Base-by-base conservation (phyloP, 1,140 invertebrate genomes). In the Neodiprion virginianus region DNA sequence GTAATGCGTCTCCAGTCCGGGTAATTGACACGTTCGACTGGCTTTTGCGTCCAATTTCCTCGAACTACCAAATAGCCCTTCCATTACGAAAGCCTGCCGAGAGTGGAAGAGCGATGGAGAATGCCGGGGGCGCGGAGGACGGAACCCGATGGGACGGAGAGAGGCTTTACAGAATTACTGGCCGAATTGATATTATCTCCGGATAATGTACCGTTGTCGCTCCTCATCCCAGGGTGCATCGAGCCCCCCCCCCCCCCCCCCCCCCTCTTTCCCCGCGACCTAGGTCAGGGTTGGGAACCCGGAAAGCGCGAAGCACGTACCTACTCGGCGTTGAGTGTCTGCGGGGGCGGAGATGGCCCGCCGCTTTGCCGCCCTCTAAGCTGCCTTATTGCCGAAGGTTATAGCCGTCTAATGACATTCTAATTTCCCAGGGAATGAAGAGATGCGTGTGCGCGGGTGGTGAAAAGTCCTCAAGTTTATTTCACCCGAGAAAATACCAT, bases 121-220 rank as follows among this genome's bases (percentile, higher is more conserved):
- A 14, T 8, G n/a, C 53, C 53, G 17, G 17, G 50, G 10, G 10
- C 50, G n/a, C 50, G 50, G 10, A 14, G 50, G 17, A 21, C 17
- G 17, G 50, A 21, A 21, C 17, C 17, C 17, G 28, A 40, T 40
- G 28, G 28, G 53, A 61, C n/a, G 3, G 53, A 4, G 28, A 40
- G n/a, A 61, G 53, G 53, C 53, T 61, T 61, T 61, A 61, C 53
- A 61, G 53, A 61, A 61, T 61, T 61, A 61, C 53, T 61, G 53
- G 11, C 53, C 53, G 53, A 61, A 61, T 61, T 61, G 53, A 61
- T 61, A 61, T 61, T 61, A 61, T 61, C 53, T 61, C 53, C 53
- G 53, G 53, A 61, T 61, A 61, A 61, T 61, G 53, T 61, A 61
- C 53, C 53, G 53, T 61, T 61, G 53, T 61, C 53, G 53, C 53